Conservation (phyloP, 2,113 vertebrate genomes). For the Pitta sordida region DNA sequence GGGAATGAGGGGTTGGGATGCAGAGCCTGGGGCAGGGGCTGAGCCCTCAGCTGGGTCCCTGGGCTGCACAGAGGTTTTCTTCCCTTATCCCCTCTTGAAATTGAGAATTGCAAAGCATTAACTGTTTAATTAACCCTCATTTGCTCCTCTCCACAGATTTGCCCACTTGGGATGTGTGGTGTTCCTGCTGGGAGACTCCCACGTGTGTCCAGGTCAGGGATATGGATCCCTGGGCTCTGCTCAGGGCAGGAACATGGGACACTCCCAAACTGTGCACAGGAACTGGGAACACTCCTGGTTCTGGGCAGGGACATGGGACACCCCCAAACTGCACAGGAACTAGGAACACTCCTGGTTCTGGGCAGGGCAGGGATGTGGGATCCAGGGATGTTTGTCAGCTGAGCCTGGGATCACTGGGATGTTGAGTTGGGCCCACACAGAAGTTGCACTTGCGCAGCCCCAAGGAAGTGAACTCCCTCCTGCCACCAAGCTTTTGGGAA, state of each 20-base stretch:
- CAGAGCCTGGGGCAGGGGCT: neutral
- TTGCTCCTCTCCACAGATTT: neutral
- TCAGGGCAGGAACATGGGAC: too few species aligned
- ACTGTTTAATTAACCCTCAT: accelerated
- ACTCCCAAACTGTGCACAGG: accelerated
- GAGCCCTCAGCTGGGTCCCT: neutral
- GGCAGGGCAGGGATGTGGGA: too few species aligned
- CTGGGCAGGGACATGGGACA: neutral
- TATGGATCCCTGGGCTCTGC: too few species aligned
- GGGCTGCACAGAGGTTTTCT: accelerated
- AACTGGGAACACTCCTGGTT: too few species aligned
- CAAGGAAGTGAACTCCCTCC: neutral
- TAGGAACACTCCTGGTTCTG: too few species aligned
- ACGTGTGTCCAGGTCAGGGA: neutral
- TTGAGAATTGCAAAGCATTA: neutral
- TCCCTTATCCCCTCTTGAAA: neutral
- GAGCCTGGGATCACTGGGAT: neutral
- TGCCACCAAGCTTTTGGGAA: neutral
- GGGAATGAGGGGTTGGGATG: neutral
- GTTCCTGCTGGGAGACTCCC: neutral
- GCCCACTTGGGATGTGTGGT: accelerated
- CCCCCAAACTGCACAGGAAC: too few species aligned
- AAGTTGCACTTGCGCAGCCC: neutral
- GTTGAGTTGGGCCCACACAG: neutral
- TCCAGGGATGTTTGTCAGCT: neutral